Percentiles rank a stretch among this genome's conserved stretches.
Evolutionary conservation across 1,140 invertebrate species (phyloP).

Genomic region (Lasioglossum baleicum): DNA sequence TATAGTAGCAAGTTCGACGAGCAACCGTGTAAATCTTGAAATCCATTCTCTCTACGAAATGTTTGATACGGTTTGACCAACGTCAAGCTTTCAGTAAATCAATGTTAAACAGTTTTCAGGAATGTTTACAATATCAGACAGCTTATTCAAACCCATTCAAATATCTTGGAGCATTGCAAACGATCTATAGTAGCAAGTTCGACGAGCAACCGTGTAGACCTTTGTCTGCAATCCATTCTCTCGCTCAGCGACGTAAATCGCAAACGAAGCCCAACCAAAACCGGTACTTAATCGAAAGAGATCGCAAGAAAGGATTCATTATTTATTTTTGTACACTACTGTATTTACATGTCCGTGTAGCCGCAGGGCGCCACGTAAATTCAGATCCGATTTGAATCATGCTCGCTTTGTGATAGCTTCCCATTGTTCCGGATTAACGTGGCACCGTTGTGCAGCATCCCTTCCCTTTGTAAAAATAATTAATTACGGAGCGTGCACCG

Average conservation of each 20-base stretch:
- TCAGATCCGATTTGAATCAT: not conserved
- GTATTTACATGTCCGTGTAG: not conserved
- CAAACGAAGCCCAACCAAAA: not conserved
- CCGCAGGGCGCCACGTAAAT: not conserved
- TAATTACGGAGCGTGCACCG: not conserved
- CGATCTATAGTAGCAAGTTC: not conserved
- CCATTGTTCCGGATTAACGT: slow-evolving; percentile 8
- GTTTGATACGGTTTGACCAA: no score
- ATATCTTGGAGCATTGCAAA: no score
- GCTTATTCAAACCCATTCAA: no score
- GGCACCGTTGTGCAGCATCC: not conserved
- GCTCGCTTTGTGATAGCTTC: not conserved
- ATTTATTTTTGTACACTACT: not conserved
- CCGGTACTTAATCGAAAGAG: not conserved
- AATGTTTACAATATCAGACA: no score
- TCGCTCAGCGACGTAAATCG: not conserved
- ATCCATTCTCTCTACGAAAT: not conserved
- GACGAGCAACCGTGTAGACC: not conserved
- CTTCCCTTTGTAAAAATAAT: slow-evolving; percentile 13
- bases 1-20: no score
- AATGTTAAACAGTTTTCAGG: no score
- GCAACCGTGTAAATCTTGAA: not conserved
- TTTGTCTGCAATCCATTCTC: not conserved
- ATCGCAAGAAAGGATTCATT: not conserved
- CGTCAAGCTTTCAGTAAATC: no score